Base-by-base conservation (phyloP, 2,888 invertebrate genomes). In the Polyploca ridens region DNA sequence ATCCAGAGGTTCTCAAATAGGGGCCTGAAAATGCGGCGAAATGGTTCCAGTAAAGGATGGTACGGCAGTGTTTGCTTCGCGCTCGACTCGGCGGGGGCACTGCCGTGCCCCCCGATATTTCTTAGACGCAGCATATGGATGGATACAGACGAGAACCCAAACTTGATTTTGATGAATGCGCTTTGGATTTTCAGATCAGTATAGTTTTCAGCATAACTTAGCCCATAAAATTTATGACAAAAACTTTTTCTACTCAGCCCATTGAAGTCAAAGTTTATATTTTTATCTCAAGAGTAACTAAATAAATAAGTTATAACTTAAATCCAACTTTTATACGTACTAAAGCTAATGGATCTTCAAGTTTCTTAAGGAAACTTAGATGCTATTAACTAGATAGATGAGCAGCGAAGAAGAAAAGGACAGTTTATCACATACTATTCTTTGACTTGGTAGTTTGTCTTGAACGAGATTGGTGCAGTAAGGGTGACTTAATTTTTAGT, bases 351-450 rank as follows among this genome's bases (percentile, higher is more conserved):
- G 54, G 54, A 54, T 54, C 54, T 16, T 19, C 54, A 54, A 54
- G 54, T 54, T 54, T 54, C 54, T 54, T 10, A 19, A 54, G 19
- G 7, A 54, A 54, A 54, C 54, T 54, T 19, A 19, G 54, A 54
- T 19, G 54, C 54, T 54, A 54, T 54, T 54, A 54, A 54, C 16
- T 54, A 54, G 54, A 54, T 54, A 19, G 54, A 54, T 54, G 54
- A 54, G 54, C 10, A 54, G 19, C 54, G n/a, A 54, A 54, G 54
- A 54, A 54, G 54, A 54, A 54, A 54, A 8, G 54, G 19, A 54
- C 49, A 49, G 54, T 10, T 54, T 54, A 54, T 54, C 54, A 54
- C 54, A 54, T n/a, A 54, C 54, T 16, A 54, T 19, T 54, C 54
- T 54, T 19, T 3, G 54, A 54, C n/a, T 54, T 54, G 54, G 54